Conservation (phyloP, 2,888 invertebrate species). For the Pachycephus smyrnensis region DNA sequence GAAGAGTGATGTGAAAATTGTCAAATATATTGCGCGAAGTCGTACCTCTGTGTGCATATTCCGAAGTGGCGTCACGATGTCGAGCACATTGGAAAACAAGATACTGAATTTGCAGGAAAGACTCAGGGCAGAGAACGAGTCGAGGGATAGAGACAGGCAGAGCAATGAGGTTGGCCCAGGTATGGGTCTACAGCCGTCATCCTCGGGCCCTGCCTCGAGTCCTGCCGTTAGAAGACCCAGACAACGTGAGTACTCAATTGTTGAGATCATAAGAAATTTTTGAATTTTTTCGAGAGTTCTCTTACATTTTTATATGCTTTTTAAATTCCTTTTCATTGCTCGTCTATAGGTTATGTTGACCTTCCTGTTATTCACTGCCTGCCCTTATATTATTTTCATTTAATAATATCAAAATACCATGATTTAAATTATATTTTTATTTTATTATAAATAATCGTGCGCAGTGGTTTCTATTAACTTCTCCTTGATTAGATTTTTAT, state of each 20-base stretch:
- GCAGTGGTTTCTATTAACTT: too few species aligned
- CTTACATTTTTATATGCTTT: conserved; percentile 3
- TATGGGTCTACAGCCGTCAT: conserved; percentile 64
- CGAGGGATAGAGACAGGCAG: conserved; percentile 72
- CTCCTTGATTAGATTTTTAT: too few species aligned
- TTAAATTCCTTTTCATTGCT: conserved; percentile 8
- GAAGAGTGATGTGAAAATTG: conserved; percentile 61
- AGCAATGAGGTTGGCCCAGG: conserved; percentile 65
- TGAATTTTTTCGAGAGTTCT: neutral
- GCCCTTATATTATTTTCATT: conserved; percentile 14
- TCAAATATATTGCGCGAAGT: conserved; percentile 48
- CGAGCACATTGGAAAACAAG: conserved; percentile 82
- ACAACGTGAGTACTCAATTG: conserved; percentile 70
- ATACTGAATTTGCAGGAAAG: conserved; percentile 86
- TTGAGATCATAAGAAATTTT: conserved; percentile 1
- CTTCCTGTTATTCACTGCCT: conserved; percentile 26
- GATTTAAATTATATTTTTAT: too few species aligned
- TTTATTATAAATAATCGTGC: too few species aligned
- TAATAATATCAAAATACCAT: conserved; percentile 39
- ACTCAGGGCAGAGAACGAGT: conserved; percentile 78
- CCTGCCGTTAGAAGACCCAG: conserved; percentile 72
- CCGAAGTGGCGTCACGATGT: conserved; percentile 67
- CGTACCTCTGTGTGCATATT: conserved; percentile 31
- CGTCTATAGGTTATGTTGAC: conserved; percentile 40
- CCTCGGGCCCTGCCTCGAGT: conserved; percentile 66